A percentile compares a stretch with the other conserved stretches of the same genome.
phyloP scores from a whole-genome alignment of 64 coral and sea anemone species.

The Hydrozoanthus tunicans region DNA sequence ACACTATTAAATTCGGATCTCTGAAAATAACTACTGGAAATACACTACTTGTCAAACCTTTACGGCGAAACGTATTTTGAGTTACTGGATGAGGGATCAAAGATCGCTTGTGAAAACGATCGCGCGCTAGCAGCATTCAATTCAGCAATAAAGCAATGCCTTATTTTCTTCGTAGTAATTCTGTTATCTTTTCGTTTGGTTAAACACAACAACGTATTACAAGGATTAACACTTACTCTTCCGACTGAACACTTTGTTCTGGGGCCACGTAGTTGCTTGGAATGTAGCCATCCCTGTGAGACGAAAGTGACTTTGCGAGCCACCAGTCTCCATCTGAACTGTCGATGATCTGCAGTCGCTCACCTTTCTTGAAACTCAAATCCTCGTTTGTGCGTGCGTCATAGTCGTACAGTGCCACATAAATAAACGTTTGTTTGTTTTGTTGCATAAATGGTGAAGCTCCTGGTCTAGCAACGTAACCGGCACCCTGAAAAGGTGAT shows the following conservation, averaged over 20 bases:
- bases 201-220: neutral
- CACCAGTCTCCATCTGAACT: constrained; percentile 99
- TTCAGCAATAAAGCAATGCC: neutral
- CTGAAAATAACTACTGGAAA: neutral
- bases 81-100: constrained; percentile 1
- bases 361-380: constrained; percentile 98
- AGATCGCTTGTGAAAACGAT: constrained; percentile 42
- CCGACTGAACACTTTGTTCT: constrained; percentile 89
- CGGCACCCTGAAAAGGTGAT: constrained; percentile 42
- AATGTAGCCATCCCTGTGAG: constrained; percentile 91
- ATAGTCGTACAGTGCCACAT: constrained; percentile 97
- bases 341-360: constrained; percentile 92
- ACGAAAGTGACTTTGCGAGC: constrained; percentile 87
- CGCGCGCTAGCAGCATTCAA: constrained; percentile 4
- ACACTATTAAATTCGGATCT: neutral
- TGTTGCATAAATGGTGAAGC: constrained; percentile 64
- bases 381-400: constrained; percentile 97
- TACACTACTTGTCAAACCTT: neutral
- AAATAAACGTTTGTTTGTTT: constrained; percentile 72
- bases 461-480: constrained; percentile 35
- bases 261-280: constrained; percentile 99
- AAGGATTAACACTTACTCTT: constrained; percentile 88
- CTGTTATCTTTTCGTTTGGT: neutral
- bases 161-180: neutral
- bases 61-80: neutral